These are phyloP conservation scores for Sciurus niger DNA, from an alignment of 2,113 vertebrate species.

Conservation along the genomic window DNA sequence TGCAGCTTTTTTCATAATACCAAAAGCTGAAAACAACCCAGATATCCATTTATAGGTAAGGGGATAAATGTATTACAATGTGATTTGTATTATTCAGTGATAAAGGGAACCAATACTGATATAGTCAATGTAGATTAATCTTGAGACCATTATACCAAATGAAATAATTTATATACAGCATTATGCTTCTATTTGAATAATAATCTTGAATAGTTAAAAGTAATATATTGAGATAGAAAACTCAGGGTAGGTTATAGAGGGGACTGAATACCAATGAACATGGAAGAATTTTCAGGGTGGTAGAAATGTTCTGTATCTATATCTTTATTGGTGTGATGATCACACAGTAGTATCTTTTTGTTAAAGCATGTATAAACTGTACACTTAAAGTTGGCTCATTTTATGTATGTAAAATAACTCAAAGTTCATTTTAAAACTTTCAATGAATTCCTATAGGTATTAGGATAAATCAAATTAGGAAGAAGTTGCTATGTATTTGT, in stretches of 20 bases:
- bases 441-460: not conserved
- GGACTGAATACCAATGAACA: not conserved
- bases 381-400: not conserved
- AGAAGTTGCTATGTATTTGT: not conserved
- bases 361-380: not conserved
- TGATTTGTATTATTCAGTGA: not conserved
- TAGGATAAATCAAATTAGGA: conserved; percentile 19
- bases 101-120: not conserved
- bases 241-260: not conserved
- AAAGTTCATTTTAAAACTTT: conserved; percentile 16
- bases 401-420: not conserved
- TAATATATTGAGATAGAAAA: not conserved
- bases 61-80: not conserved
- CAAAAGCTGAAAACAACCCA: conserved; percentile 24
- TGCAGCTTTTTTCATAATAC: not conserved
- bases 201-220: not conserved
- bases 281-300: not conserved
- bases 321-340: not conserved
- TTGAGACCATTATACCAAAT: conserved; percentile 11
- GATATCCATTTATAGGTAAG: not conserved
- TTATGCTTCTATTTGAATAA: not conserved
- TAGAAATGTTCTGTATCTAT: not conserved
- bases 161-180: not conserved
- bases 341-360: not conserved
- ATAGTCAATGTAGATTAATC: not conserved